Conservation (phyloP, 2,797 vertebrate species). For the Zonotrichia albicollis region DNA sequence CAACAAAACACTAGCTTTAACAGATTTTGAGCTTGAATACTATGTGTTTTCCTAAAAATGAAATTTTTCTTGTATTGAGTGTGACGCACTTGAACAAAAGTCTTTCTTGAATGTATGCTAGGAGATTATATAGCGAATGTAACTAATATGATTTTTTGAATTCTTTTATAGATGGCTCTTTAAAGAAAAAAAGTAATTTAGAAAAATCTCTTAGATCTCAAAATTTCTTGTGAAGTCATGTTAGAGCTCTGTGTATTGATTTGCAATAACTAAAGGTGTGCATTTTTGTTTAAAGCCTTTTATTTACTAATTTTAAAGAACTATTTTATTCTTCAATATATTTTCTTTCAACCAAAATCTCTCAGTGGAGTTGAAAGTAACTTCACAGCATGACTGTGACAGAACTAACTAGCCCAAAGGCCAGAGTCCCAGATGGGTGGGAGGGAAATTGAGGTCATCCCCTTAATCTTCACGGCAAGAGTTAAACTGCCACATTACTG, state of each 20-base stretch:
- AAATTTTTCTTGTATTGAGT: not conserved
- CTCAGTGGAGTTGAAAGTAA: not conserved
- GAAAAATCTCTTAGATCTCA: not conserved
- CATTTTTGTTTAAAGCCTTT: not conserved
- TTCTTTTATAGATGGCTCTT: not conserved
- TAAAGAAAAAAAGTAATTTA: not conserved
- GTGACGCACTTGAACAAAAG: not conserved
- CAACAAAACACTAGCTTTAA: not conserved
- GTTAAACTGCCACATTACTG: not conserved
- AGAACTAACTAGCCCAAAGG: not conserved
- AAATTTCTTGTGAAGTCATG: not conserved
- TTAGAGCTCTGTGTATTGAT: not conserved
- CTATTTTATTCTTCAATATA: not conserved
- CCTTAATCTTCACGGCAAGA: not conserved
- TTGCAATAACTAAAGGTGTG: not conserved
- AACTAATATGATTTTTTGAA: not conserved
- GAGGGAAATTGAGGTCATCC: not conserved
- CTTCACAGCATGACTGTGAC: not conserved
- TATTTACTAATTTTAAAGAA: not conserved
- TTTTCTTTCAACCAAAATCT: not conserved
- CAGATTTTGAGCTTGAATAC: not conserved
- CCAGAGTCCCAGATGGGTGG: not conserved
- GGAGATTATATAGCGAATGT: not conserved
- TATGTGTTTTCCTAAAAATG: not conserved
- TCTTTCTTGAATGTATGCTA: not conserved